phyloP scores from a whole-genome alignment of 2,797 vertebrate genomes.

The Danio choprae region DNA sequence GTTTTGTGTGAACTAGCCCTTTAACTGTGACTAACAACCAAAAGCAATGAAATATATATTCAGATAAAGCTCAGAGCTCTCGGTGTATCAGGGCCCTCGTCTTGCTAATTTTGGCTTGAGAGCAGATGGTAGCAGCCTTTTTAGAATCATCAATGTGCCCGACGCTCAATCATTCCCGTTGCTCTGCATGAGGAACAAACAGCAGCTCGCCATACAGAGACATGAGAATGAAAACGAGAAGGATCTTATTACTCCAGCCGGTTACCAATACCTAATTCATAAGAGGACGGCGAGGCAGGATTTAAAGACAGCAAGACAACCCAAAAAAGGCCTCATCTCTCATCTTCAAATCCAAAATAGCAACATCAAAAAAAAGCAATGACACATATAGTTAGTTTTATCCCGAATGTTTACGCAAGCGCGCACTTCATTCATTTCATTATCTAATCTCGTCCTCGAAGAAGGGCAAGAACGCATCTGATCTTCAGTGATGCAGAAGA shows the following conservation, averaged over 20 bases:
- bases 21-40: not conserved
- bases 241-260: constrained; percentile 33
- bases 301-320: constrained; percentile 1
- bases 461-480: not conserved
- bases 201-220: constrained; percentile 4
- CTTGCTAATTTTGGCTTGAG: constrained; percentile 26
- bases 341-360: constrained; percentile 16
- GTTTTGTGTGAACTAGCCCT: too few species aligned
- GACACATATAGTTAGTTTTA: not conserved
- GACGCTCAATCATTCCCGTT: constrained; percentile 24
- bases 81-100: not conserved
- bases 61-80: not conserved
- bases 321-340: not conserved
- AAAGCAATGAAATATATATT: not conserved
- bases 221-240: not conserved
- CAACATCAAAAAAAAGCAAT: constrained; percentile 20
- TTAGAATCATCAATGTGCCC: constrained; percentile 30
- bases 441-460: constrained; percentile 7
- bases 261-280: constrained; percentile 33
- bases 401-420: constrained; percentile 4
- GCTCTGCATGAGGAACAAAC: constrained; percentile 9
- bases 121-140: constrained; percentile 25
- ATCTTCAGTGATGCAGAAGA: constrained; percentile 26
- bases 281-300: not conserved
- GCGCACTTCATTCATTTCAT: not conserved